Evolutionary conservation across 2,797 vertebrate species (phyloP).

Genomic region (Centropyge bicolor): DNA sequence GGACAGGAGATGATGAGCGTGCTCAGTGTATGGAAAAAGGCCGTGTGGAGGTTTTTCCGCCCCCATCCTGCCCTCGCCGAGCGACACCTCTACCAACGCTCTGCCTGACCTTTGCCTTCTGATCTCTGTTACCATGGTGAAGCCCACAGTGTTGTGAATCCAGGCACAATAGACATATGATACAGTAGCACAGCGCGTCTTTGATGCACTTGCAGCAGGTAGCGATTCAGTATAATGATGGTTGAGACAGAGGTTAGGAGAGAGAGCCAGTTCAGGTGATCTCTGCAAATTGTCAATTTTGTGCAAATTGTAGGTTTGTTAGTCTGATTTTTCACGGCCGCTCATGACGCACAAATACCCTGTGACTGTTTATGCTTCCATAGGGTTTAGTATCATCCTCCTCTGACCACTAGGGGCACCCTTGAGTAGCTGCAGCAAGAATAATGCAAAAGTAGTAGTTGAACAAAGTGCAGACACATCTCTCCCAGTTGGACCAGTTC

Average conservation of each 20-base stretch:
- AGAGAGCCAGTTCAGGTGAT: background rate
- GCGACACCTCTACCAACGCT: slow-evolving; percentile 67
- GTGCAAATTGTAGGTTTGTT: background rate
- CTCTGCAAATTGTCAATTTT: slow-evolving; percentile 9
- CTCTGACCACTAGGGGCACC: slow-evolving; percentile 7
- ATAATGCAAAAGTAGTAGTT: background rate
- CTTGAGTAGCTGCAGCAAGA: background rate
- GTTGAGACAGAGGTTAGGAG: slow-evolving; percentile 34
- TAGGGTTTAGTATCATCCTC: slow-evolving; percentile 3
- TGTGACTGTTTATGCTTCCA: background rate
- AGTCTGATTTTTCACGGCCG: slow-evolving; percentile 13
- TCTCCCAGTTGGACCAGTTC: slow-evolving; percentile 4
- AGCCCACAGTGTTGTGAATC: slow-evolving; percentile 51
- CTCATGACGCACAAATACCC: background rate
- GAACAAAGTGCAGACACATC: background rate
- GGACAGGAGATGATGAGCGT: slow-evolving; percentile 78
- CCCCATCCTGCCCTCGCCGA: slow-evolving; percentile 61
- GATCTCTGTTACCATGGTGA: slow-evolving; percentile 82
- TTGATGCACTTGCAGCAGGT: slow-evolving; percentile 41
- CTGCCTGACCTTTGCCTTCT: slow-evolving; percentile 77
- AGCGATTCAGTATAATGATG: slow-evolving; percentile 4
- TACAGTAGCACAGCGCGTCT: slow-evolving; percentile 28
- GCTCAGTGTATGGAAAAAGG: slow-evolving; percentile 72
- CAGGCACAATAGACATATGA: slow-evolving; percentile 40
- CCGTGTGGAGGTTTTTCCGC: slow-evolving; percentile 62